Evolutionary conservation across 2,113 vertebrate genomes (phyloP).

Genomic region (Sander vitreus): DNA sequence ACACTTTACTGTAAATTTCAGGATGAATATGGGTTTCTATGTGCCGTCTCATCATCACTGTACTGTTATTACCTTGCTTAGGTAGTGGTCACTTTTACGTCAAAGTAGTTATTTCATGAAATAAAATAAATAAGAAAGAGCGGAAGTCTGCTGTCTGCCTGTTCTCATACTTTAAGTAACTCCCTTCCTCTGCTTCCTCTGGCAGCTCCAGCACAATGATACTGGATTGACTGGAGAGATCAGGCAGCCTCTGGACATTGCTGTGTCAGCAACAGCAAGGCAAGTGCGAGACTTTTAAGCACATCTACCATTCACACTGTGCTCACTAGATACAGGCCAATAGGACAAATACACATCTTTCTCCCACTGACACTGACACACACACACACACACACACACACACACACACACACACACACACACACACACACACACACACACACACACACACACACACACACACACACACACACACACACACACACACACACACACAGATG

Average conservation of each 20-base stretch:
- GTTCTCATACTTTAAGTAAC: slow-evolving; percentile 31
- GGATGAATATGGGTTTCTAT: slow-evolving; percentile 12
- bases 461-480: not conserved
- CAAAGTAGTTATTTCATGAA: slow-evolving; percentile 27
- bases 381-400: not conserved
- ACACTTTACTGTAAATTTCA: not conserved
- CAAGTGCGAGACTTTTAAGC: slow-evolving; percentile 56
- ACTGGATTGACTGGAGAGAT: slow-evolving; percentile 60
- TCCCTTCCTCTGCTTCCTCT: slow-evolving; percentile 29
- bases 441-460: not conserved
- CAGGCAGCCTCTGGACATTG: slow-evolving; percentile 59
- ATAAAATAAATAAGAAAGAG: slow-evolving; percentile 35
- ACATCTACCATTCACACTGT: slow-evolving; percentile 35
- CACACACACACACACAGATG: not conserved
- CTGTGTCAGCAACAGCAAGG: slow-evolving; percentile 67
- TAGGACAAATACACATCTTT: slow-evolving; percentile 18
- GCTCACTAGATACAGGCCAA: slow-evolving; percentile 24
- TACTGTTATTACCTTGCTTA: slow-evolving; percentile 30
- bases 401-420: not conserved
- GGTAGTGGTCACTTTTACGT: slow-evolving; percentile 8
- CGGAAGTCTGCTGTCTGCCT: slow-evolving; percentile 17
- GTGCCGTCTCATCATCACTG: not conserved
- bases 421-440: not conserved
- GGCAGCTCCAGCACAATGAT: slow-evolving; percentile 45
- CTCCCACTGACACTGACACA: not conserved